Percentiles rank a stretch among this genome's conserved stretches.
Evolutionary conservation across 2,888 invertebrate genomes (phyloP).

Genomic region (Drosophila pseudotalamancana): DNA sequence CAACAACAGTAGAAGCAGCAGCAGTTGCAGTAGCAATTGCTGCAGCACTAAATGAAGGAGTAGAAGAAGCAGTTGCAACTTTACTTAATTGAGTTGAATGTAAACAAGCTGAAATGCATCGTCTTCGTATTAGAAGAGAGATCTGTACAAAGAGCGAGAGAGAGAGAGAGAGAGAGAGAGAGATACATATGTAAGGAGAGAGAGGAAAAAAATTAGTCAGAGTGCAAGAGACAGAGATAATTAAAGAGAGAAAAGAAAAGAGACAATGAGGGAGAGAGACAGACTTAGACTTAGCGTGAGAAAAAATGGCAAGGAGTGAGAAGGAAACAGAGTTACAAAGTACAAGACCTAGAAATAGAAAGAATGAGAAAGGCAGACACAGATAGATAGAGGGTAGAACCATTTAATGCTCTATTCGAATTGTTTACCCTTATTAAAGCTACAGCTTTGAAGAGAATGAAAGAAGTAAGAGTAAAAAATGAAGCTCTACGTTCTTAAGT

Average conservation of each 20-base stretch:
- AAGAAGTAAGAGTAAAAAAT: neutral
- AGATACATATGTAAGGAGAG: too few relatives aligned
- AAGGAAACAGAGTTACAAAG: neutral
- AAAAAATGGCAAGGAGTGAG: neutral
- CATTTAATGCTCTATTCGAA: too few relatives aligned
- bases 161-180: neutral
- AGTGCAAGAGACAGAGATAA: neutral
- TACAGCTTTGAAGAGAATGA: too few relatives aligned
- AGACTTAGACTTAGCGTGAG: neutral
- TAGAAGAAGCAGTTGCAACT: conserved; percentile 43
- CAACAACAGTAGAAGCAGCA: conserved; percentile 17
- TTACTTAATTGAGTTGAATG: conserved; percentile 67
- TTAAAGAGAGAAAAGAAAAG: too few relatives aligned
- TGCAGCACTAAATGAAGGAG: too few relatives aligned
- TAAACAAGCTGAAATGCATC: conserved; percentile 18
- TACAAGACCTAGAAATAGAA: too few relatives aligned
- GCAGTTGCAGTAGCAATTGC: conserved; percentile 1
- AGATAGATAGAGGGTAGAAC: neutral
- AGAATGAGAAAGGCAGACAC: neutral
- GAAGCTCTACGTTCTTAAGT: too few relatives aligned
- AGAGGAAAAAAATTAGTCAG: too few relatives aligned
- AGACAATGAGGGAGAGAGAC: neutral
- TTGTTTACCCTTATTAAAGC: too few relatives aligned
- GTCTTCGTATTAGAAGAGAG: too few relatives aligned
- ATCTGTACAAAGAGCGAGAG: neutral